A percentile compares a stretch with the other conserved stretches of the same genome.
These are phyloP conservation scores for Drosophila kohkoa DNA, from an alignment of 1,140 invertebrate species.

Conservation along the genomic window DNA sequence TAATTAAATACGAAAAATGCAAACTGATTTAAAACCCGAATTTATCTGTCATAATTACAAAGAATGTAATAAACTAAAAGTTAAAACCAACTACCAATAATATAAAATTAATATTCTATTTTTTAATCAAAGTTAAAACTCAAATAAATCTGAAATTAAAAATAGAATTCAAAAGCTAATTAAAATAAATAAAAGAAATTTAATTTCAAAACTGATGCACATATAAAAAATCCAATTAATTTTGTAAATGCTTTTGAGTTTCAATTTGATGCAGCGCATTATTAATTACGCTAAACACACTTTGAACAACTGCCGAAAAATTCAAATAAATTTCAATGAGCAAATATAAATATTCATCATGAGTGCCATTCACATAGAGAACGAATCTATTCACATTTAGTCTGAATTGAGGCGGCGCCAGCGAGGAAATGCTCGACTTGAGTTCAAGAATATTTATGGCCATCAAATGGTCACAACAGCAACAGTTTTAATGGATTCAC, in stretches of 20 bases:
- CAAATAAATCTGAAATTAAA: too few species aligned
- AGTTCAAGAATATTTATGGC: constrained; percentile 51
- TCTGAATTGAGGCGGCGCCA: constrained; percentile 34
- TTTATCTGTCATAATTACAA: too few species aligned
- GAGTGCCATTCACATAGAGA: constrained; percentile 1
- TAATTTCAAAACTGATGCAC: too few species aligned
- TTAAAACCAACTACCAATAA: too few species aligned
- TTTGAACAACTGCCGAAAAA: not conserved
- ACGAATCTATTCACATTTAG: not conserved
- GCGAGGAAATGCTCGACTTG: constrained; percentile 14
- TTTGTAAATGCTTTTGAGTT: not conserved
- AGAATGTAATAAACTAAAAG: not conserved
- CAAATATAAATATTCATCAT: constrained; percentile 5
- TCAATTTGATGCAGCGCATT: not conserved
- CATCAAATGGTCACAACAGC: constrained; percentile 14
- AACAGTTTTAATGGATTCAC: constrained; percentile 66
- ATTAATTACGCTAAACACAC: constrained; percentile 1
- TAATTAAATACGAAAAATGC: not conserved
- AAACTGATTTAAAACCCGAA: not conserved
- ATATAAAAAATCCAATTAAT: not conserved
- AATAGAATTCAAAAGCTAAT: too few species aligned
- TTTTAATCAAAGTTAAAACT: too few species aligned
- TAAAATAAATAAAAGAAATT: too few species aligned
- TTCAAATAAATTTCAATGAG: not conserved
- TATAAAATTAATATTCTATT: too few species aligned